Percentiles rank a stretch among this genome's conserved stretches.
These are phyloP conservation scores for Nipponia nippon DNA, from an alignment of 2,113 vertebrate genomes.

Conservation along the genomic window DNA sequence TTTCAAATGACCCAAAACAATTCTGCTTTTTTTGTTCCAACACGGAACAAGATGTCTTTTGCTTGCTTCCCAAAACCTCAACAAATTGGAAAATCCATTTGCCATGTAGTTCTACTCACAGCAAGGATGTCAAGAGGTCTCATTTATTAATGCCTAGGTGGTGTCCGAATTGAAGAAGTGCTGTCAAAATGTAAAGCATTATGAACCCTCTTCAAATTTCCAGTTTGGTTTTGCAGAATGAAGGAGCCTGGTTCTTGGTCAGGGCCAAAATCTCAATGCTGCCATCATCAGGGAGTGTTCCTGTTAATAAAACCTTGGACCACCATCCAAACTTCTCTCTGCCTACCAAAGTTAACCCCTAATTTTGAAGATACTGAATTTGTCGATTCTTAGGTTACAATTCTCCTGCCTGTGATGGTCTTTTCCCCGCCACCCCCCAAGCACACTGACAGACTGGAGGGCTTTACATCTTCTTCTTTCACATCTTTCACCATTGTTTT, in stretches of 20 bases:
- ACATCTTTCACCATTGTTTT: neutral
- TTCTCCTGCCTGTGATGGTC: neutral
- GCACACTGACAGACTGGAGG: conserved; percentile 15
- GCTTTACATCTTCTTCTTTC: conserved; percentile 45
- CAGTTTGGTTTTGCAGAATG: neutral
- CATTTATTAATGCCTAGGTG: neutral
- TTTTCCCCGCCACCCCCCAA: neutral
- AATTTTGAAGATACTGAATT: neutral
- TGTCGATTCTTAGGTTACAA: neutral
- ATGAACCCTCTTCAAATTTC: neutral
- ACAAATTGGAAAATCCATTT: conserved; percentile 51
- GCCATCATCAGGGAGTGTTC: neutral
- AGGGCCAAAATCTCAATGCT: neutral
- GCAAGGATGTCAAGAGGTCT: neutral
- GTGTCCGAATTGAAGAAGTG: neutral
- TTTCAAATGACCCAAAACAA: conserved; percentile 17
- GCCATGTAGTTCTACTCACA: neutral
- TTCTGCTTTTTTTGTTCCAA: neutral
- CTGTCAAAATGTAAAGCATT: neutral
- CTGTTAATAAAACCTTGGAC: neutral
- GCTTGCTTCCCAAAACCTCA: conserved; percentile 35
- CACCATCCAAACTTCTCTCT: neutral
- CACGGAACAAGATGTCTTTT: neutral
- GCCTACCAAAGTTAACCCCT: neutral
- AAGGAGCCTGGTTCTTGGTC: neutral